These are phyloP conservation scores for Drosophila nr. medialis DNA, from an alignment of 2,888 invertebrate genomes.

Conservation along the genomic window DNA sequence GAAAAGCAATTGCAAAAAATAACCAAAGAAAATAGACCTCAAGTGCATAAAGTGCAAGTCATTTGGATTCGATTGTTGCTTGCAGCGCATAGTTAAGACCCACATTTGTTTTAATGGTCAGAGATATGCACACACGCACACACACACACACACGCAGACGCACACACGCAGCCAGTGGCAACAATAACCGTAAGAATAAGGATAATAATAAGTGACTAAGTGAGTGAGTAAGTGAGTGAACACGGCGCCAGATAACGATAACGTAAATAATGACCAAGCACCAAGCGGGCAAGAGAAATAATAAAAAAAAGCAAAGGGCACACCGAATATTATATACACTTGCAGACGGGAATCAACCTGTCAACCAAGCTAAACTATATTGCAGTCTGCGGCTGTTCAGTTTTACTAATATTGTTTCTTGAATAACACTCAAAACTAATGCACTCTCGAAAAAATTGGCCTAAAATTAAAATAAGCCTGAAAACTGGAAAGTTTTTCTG, in stretches of 20 bases:
- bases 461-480: background rate
- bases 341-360: background rate
- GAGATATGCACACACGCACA: conserved; percentile 8
- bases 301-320: conserved; percentile 14
- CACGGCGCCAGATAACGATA: conserved; percentile 70
- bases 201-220: conserved; percentile 73
- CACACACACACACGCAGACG: conserved; percentile 1
- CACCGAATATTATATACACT: background rate
- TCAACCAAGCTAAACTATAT: background rate
- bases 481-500: background rate
- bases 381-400: background rate
- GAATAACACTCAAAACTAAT: background rate
- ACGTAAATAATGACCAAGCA: conserved; percentile 78
- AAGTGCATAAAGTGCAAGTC: conserved; percentile 48
- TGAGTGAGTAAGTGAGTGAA: conserved; percentile 63
- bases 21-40: conserved; percentile 23
- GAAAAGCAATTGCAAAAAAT: background rate
- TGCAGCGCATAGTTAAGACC: conserved; percentile 66
- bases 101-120: conserved; percentile 66
- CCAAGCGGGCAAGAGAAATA: conserved; percentile 40
- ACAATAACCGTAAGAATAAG: conserved; percentile 66
- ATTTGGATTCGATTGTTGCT: conserved; percentile 44
- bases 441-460: too few species aligned
- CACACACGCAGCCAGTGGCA: conserved; percentile 25
- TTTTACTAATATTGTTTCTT: background rate